Evolutionary conservation across 2,888 invertebrate genomes (phyloP).

Genomic region (Zhengitettix transpicula): DNA sequence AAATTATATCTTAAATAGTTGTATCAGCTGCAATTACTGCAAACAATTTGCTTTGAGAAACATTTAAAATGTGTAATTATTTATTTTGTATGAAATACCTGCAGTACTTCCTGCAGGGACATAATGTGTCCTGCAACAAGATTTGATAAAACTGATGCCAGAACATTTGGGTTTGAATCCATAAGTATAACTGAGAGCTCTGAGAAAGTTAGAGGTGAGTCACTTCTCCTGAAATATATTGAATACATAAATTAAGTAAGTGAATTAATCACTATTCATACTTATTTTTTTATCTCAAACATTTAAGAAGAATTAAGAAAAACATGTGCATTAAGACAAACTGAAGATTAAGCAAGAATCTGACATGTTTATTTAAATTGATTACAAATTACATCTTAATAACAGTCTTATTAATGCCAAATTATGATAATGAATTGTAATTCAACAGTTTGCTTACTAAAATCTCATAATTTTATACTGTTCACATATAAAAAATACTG

Average conservation of each 20-base stretch:
- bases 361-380: no score
- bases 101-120: conserved; percentile 18
- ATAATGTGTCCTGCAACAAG: conserved; percentile 29
- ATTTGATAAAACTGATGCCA: conserved; percentile 30
- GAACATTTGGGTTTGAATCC: conserved; percentile 27
- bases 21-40: neutral
- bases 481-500: no score
- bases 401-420: no score
- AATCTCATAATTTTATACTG: no score
- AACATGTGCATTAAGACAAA: no score
- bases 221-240: neutral
- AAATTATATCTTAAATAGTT: neutral
- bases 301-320: no score
- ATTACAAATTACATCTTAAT: no score
- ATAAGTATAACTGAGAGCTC: conserved; percentile 36
- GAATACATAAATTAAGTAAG: neutral
- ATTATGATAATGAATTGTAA: no score
- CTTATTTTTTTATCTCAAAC: neutral
- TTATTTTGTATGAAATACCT: conserved; percentile 14
- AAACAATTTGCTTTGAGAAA: neutral
- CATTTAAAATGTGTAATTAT: no score
- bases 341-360: no score
- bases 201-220: conserved; percentile 24
- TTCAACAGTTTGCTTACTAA: no score
- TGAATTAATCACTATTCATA: neutral